These are phyloP conservation scores for Troides helena DNA, from an alignment of 2,888 invertebrate species.

Conservation along the genomic window DNA sequence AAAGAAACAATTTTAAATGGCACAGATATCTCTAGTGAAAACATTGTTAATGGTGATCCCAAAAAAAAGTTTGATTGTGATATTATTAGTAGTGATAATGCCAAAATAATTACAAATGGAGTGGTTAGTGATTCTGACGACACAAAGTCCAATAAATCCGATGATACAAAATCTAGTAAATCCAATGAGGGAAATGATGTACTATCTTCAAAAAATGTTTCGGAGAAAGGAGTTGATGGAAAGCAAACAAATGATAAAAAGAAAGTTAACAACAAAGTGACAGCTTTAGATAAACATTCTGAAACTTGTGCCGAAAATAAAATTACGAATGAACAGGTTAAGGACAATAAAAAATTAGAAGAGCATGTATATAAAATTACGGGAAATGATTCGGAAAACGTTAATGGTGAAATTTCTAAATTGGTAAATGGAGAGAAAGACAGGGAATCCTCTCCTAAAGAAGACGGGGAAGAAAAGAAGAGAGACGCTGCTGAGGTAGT, in stretches of 20 bases:
- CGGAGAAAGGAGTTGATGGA: conserved; percentile 48
- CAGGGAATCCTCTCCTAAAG: conserved; percentile 70
- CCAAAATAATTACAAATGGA: conserved; percentile 77
- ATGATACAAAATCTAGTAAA: conserved; percentile 45
- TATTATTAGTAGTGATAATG: conserved; percentile 77
- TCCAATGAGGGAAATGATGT: conserved; percentile 57
- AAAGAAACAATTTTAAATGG: conserved; percentile 74
- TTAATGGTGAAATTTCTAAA: conserved; percentile 56
- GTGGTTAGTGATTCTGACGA: conserved; percentile 68
- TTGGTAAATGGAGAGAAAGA: conserved; percentile 68
- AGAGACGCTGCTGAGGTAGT: conserved; percentile 90
- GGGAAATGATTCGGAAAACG: conserved; percentile 49
- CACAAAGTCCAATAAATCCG: conserved; percentile 36
- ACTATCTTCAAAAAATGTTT: conserved; percentile 44
- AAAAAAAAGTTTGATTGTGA: conserved; percentile 75
- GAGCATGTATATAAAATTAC: conserved; percentile 43
- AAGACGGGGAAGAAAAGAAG: conserved; percentile 80
- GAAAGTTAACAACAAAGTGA: conserved; percentile 61
- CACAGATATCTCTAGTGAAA: conserved; percentile 55
- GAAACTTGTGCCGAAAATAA: conserved; percentile 60
- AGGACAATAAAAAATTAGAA: conserved; percentile 51
- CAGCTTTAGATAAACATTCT: conserved; percentile 51
- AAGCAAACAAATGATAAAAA: conserved; percentile 60
- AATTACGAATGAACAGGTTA: conserved; percentile 44
- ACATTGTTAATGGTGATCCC: conserved; percentile 66